These are phyloP conservation scores for Scaptomyza reducta DNA, from an alignment of 2,888 invertebrate genomes.

Conservation along the genomic window DNA sequence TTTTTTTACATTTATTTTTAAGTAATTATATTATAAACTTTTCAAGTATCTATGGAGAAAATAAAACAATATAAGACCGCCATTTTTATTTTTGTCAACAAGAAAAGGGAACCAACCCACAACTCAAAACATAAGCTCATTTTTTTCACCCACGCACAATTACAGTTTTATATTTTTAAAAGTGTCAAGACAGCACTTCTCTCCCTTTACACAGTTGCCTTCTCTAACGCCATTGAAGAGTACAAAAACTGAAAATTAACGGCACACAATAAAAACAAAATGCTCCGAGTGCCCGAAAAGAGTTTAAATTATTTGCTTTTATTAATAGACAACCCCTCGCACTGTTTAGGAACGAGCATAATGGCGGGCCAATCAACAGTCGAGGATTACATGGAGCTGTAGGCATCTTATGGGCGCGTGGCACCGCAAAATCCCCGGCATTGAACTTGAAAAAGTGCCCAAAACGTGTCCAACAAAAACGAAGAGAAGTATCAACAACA, in stretches of 20 bases:
- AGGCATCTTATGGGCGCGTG: slow-evolving; percentile 57
- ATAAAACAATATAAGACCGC: slow-evolving; percentile 5
- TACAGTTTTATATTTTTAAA: slow-evolving; percentile 58
- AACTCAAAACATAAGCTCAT: slow-evolving; percentile 12
- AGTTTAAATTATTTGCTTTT: slow-evolving; percentile 63
- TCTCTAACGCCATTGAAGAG: slow-evolving; percentile 10
- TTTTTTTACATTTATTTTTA: too few species aligned
- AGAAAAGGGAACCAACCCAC: slow-evolving; percentile 30
- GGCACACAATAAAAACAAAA: slow-evolving; percentile 72
- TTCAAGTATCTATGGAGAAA: too few species aligned
- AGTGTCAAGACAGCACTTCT: slow-evolving; percentile 33
- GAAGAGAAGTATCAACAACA: background rate
- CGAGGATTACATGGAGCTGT: slow-evolving; percentile 58
- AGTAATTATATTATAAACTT: too few species aligned
- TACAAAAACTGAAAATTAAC: slow-evolving; percentile 58
- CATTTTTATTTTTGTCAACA: slow-evolving; percentile 34
- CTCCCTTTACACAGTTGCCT: slow-evolving; percentile 10
- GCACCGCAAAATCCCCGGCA: slow-evolving; percentile 76
- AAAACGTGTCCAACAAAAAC: slow-evolving; percentile 38
- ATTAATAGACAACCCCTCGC: slow-evolving; percentile 58
- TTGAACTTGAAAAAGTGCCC: slow-evolving; percentile 75
- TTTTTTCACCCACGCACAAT: slow-evolving; percentile 41
- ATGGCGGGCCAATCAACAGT: slow-evolving; percentile 60
- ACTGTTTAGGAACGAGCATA: slow-evolving; percentile 13
- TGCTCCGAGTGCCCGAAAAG: slow-evolving; percentile 63